Conservation (phyloP, 2,113 vertebrate genomes). For the Nettapus auritus region DNA sequence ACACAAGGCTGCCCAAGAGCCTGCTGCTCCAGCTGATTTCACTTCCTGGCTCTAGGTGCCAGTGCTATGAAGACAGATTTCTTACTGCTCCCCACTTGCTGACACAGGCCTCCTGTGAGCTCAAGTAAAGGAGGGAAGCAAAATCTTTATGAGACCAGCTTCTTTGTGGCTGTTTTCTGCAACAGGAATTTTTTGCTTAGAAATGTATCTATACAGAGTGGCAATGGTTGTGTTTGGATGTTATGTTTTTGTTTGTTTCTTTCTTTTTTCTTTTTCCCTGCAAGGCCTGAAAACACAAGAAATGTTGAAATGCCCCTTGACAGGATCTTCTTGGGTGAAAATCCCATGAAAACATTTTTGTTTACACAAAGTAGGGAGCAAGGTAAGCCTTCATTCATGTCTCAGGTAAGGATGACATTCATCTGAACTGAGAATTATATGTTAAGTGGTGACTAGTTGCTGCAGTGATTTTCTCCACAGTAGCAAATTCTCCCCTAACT, state of each 20-base stretch:
- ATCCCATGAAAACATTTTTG: not conserved
- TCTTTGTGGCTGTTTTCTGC: not conserved
- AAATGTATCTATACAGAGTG: not conserved
- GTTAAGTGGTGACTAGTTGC: not conserved
- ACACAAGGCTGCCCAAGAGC: not conserved
- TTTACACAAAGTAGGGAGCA: rapidly evolving
- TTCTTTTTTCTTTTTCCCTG: not conserved
- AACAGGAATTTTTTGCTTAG: not conserved
- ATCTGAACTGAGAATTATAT: not conserved
- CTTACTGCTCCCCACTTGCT: not conserved
- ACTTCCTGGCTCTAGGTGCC: not conserved
- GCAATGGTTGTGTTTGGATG: not conserved
- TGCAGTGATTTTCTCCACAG: not conserved
- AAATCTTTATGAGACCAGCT: not conserved
- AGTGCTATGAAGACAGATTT: not conserved
- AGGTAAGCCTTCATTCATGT: not conserved
- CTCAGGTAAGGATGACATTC: not conserved
- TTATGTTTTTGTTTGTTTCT: not conserved
- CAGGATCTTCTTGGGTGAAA: not conserved
- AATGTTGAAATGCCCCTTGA: not conserved
- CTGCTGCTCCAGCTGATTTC: rapidly evolving
- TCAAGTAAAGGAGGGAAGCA: not conserved
- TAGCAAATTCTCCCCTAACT: not conserved
- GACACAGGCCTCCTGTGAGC: not conserved
- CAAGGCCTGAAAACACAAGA: not conserved